A percentile compares a stretch with the other conserved stretches of the same genome.
phyloP scores from a whole-genome alignment of 1,140 invertebrate genomes.

The Drosophila guanche region DNA sequence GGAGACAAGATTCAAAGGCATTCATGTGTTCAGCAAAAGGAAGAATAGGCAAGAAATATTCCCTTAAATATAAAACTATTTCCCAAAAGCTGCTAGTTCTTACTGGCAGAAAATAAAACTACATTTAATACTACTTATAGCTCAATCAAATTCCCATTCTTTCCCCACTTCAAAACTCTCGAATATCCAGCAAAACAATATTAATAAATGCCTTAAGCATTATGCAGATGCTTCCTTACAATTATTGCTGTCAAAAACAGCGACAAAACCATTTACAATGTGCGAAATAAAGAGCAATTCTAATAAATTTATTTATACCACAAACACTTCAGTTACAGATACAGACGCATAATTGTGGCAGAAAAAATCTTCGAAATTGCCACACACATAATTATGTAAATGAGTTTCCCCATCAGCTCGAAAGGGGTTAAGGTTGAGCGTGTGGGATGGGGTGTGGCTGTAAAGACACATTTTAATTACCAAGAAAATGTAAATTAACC shows the following conservation, averaged over 20 bases:
- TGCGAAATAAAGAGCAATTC: conserved; percentile 33
- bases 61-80: too few species aligned
- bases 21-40: too few species aligned
- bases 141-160: too few species aligned
- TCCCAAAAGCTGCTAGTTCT: too few species aligned
- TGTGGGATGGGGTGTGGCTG: conserved; percentile 1
- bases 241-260: conserved; percentile 32
- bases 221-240: conserved; percentile 41
- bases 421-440: neutral
- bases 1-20: too few species aligned
- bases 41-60: too few species aligned
- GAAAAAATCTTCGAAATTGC: conserved; percentile 74
- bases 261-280: conserved; percentile 29
- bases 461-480: conserved; percentile 75
- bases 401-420: conserved; percentile 41
- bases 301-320: conserved; percentile 60
- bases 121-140: too few species aligned
- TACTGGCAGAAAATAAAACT: too few species aligned
- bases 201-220: neutral
- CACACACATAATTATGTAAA: conserved; percentile 81
- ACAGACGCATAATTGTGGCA: conserved; percentile 36
- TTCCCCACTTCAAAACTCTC: too few species aligned
- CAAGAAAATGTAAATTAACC: conserved; percentile 80
- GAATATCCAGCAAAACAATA: too few species aligned
- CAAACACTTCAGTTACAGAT: conserved; percentile 11